These are phyloP conservation scores for Furcifer pardalis DNA, from an alignment of 2,797 vertebrate genomes.

Conservation along the genomic window DNA sequence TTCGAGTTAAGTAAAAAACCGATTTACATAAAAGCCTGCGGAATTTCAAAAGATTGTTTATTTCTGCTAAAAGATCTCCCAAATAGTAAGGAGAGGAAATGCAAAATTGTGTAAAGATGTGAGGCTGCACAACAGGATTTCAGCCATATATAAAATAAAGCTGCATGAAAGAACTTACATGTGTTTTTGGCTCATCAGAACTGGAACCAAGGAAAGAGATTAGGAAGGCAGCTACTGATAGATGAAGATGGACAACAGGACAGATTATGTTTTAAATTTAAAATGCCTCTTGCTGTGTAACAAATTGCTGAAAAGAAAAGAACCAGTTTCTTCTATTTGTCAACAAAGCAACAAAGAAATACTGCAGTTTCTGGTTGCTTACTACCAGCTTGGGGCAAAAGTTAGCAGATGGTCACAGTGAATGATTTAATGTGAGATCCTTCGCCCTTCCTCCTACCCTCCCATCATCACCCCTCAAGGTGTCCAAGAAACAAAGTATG, in stretches of 20 bases:
- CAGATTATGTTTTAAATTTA: not conserved
- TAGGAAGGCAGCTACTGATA: not conserved
- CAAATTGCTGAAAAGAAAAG: not conserved
- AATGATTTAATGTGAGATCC: constrained; percentile 40
- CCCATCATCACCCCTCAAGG: constrained; percentile 19
- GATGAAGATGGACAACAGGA: not conserved
- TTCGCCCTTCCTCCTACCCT: constrained; percentile 10
- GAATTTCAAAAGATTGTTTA: too few relatives aligned
- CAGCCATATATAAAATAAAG: not conserved
- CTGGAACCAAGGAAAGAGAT: not conserved
- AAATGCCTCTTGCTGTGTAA: not conserved
- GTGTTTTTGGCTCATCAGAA: not conserved
- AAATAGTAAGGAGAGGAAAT: too few relatives aligned
- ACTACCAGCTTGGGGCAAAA: constrained; percentile 16
- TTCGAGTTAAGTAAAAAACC: too few relatives aligned
- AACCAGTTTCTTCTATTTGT: not conserved
- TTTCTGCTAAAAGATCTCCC: too few relatives aligned
- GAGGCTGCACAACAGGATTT: too few relatives aligned
- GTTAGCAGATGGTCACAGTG: constrained; percentile 42
- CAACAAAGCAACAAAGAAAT: constrained; percentile 9
- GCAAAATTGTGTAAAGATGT: too few relatives aligned
- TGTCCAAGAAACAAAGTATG: constrained; percentile 25
- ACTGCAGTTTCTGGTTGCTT: constrained; percentile 39
- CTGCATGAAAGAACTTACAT: not conserved
- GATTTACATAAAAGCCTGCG: too few relatives aligned